Evolutionary conservation across 2,797 vertebrate genomes (phyloP).

Genomic region (Sebastes paucispinis): DNA sequence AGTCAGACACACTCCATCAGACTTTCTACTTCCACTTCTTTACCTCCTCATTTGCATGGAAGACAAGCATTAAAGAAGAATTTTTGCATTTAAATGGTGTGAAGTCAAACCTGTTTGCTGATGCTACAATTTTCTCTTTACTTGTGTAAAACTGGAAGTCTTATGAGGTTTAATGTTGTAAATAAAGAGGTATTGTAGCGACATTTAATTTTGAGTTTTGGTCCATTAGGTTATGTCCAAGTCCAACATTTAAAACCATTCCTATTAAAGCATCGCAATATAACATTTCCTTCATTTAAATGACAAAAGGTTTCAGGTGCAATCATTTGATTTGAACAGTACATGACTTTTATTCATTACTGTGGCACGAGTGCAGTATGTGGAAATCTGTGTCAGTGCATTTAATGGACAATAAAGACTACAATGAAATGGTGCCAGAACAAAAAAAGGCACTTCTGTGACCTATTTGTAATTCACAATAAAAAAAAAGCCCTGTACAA

Average conservation of each 20-base stretch:
- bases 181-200: background rate
- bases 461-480: conserved; percentile 38
- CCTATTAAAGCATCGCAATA: background rate
- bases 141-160: background rate
- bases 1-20: background rate
- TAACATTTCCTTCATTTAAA: background rate
- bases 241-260: background rate
- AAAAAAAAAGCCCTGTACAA: conserved; percentile 38
- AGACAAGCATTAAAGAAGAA: background rate
- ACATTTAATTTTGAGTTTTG: background rate
- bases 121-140: background rate
- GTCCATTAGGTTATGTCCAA: background rate
- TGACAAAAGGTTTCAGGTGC: conserved; percentile 28
- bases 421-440: conserved; percentile 45
- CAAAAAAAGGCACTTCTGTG: conserved; percentile 34
- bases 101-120: background rate
- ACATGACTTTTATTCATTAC: conserved; percentile 72
- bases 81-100: background rate
- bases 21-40: conserved; percentile 35
- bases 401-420: conserved; percentile 49
- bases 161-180: background rate
- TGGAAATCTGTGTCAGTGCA: conserved; percentile 70
- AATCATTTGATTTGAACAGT: conserved; percentile 43
- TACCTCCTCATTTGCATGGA: background rate
- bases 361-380: conserved; percentile 61